Conservation (phyloP, 2,113 vertebrate genomes). For the Microcebus tavaratra region DNA sequence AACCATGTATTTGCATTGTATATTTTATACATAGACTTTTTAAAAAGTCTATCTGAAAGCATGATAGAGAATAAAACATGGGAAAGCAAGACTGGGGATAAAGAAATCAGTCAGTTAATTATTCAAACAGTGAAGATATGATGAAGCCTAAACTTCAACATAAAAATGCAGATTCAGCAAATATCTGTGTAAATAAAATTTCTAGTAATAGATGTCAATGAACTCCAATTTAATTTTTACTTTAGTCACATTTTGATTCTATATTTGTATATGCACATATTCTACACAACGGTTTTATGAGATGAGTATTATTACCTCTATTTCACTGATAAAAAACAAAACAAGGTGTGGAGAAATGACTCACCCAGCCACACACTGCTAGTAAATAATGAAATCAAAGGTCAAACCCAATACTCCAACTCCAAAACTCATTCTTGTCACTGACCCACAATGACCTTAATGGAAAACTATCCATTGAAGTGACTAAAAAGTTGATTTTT, state of each 20-base stretch:
- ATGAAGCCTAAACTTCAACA: not conserved
- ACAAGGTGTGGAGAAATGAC: not conserved
- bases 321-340: slow-evolving; percentile 21
- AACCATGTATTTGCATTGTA: not conserved
- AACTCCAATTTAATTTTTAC: not conserved
- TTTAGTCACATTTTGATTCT: not conserved
- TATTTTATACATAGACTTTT: not conserved
- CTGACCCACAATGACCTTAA: not conserved
- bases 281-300: not conserved
- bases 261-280: not conserved
- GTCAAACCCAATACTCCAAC: not conserved
- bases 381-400: slow-evolving; percentile 9
- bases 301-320: not conserved
- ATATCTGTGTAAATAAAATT: not conserved
- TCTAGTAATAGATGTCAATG: not conserved
- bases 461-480: not conserved
- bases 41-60: not conserved
- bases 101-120: not conserved
- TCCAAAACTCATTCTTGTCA: not conserved
- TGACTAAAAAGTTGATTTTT: not conserved
- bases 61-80: not conserved
- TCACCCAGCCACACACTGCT: not conserved
- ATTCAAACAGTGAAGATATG: not conserved
- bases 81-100: not conserved
- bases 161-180: not conserved